phyloP scores from a whole-genome alignment of 2,888 invertebrate genomes.

The Eupeodes luniger region DNA sequence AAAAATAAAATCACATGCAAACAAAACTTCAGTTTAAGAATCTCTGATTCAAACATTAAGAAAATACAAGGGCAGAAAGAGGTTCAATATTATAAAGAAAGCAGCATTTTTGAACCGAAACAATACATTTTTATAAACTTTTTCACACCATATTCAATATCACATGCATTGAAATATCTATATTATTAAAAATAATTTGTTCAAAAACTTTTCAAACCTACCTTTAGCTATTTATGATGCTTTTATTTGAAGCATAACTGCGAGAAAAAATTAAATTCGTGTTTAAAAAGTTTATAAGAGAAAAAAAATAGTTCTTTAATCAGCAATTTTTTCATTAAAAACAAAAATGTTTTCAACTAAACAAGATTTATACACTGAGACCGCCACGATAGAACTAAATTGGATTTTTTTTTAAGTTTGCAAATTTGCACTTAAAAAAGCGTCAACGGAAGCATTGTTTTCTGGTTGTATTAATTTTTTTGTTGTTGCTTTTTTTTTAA shows the following conservation, averaged over 20 bases:
- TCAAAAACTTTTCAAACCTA: not conserved
- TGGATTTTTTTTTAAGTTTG: constrained; percentile 5
- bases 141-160: no score
- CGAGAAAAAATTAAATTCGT: not conserved
- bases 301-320: not conserved
- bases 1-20: no score
- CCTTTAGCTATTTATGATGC: not conserved
- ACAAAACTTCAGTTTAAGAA: no score
- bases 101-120: no score
- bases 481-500: constrained; percentile 5
- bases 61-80: no score
- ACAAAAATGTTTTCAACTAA: not conserved
- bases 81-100: no score
- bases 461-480: constrained; percentile 4
- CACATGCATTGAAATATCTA: no score
- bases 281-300: not conserved
- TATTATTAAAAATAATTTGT: no score
- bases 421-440: constrained; percentile 38
- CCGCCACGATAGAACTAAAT: constrained; percentile 60
- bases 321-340: not conserved
- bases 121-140: no score
- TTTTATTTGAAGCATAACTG: constrained; percentile 2
- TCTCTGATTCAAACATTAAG: no score
- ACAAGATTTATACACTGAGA: constrained; percentile 56
- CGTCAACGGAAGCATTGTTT: constrained; percentile 51